Base-by-base conservation (phyloP, 1,140 invertebrate species). In the Drosophila pseudoobscura region DNA sequence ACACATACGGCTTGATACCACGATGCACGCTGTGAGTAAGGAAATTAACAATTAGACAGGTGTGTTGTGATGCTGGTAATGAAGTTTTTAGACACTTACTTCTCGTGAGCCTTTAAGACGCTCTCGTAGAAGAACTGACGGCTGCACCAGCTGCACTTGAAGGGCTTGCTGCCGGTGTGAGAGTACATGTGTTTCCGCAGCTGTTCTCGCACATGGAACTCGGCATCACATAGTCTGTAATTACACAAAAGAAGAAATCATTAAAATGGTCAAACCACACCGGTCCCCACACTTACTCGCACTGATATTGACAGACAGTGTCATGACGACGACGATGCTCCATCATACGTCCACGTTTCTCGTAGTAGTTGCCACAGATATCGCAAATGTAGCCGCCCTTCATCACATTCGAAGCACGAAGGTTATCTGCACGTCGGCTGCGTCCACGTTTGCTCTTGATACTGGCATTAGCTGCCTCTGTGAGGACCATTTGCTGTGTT, bases 71-170 rank as follows among this genome's bases (percentile, higher is more conserved):
- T 17, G 17, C 17, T 17, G 17, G 35, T 35, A 9, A 35, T 35
- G 9, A 35, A 35, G 1, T 4, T 0, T 3, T 13, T 4, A 39
- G 11, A 3, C 9, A 39, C 85, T 75, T 57, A 91, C 90, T 80
- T 88, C 49, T 91, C 90, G 24, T 91, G 90, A 0, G 90, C 72
- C 45, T 90, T 91, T 0, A 82, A 52, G 6, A 91, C 90, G 55
- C 89, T 91, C 55, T 90, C 89, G 46, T 91, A 91, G 72, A 83
- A 91, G 62, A 91, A 91, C 43, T 87, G 84, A 0, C 90, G 77
- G 49, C 83, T 91, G 52, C 90, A 91, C 41, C 57, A 91, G 41
- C 79, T 84, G 71, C 90, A 91, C 50, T 91, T 91, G 6, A 63
- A 89, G 13, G 90, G 90, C 51, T 91, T 91, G 47, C 78, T 90